Evolutionary conservation across 2,113 vertebrate species (phyloP), one percentile per base, ranked within the genome.

Genomic region (Mugil cephalus): DNA sequence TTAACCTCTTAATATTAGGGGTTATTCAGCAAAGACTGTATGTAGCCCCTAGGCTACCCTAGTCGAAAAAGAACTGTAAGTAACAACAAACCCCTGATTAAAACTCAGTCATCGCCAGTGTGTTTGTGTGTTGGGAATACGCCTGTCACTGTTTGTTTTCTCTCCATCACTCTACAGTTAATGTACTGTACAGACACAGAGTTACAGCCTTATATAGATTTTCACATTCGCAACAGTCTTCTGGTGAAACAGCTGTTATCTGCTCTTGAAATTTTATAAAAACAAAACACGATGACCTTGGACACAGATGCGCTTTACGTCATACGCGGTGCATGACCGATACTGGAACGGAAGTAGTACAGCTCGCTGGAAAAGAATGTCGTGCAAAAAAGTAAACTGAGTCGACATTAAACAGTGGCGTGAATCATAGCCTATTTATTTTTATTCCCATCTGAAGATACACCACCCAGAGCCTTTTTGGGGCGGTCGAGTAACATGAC

Each of bases 191-290:
- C 21, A 43, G 24, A 30, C 2, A 30, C 24, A 30, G 24, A 19
- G 15, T 21, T 35, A 35, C 36, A 11, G 18, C 38, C 38, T 53
- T 35, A 36, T 56, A 11, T 15, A 30, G 13, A 24, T 17, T 52
- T 10, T 60, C 18, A 46, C 19, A 46, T 17, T 38, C 8, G 1
- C 15, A 19, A 7, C 4, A 13, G 8, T 48, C n/a, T 8, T 50
- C 4, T 43, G 13, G 36, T n/a, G n/a, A 18, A 55, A 69, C 19
- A 68, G 34, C 54, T 46, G 30, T 76, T 52, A 30, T 54, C 12
- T 13, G 35, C 30, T 18, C 12, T 35, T 74, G 36, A 66, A 58
- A 39, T 21, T 13, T 34, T 19, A 40, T 30, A 19, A 17, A 42
- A 35, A 34, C 24, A 30, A 21, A 43, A 53, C 6, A 39, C 18